phyloP scores from a whole-genome alignment of 2,113 vertebrate species.

The Dicrurus megarhynchus region DNA sequence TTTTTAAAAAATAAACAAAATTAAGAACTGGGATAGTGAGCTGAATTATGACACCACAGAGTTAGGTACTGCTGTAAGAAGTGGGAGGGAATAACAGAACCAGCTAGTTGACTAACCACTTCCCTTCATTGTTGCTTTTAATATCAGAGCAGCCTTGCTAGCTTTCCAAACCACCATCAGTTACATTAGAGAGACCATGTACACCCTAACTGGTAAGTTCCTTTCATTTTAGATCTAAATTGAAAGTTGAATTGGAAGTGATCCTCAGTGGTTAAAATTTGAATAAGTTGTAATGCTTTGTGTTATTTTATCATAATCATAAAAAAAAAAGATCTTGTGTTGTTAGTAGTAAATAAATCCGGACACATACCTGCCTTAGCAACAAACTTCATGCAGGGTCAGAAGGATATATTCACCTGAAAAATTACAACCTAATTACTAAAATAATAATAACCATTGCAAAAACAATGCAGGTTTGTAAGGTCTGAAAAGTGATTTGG shows the following conservation, averaged over 20 bases:
- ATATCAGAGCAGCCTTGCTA: conserved; percentile 64
- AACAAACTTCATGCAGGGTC: background rate
- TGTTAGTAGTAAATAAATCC: background rate
- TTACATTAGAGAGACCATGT: conserved; percentile 55
- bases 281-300: background rate
- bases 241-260: background rate
- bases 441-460: background rate
- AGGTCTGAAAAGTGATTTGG: background rate
- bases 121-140: conserved; percentile 77
- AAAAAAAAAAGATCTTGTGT: background rate
- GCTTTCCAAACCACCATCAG: conserved; percentile 55
- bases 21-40: conserved; percentile 2
- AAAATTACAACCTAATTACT: background rate
- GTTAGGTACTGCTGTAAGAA: conserved; percentile 60
- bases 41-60: conserved; percentile 14
- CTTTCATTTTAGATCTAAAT: conserved; percentile 37
- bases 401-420: background rate
- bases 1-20: background rate
- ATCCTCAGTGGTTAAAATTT: background rate
- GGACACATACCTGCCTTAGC: background rate
- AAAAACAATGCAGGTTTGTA: background rate
- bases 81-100: conserved; percentile 73
- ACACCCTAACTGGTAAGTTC: conserved; percentile 72
- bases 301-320: background rate
- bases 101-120: conserved; percentile 78